Evolutionary conservation across 2,888 invertebrate species (phyloP).

Genomic region (Bombyx huttoni): DNA sequence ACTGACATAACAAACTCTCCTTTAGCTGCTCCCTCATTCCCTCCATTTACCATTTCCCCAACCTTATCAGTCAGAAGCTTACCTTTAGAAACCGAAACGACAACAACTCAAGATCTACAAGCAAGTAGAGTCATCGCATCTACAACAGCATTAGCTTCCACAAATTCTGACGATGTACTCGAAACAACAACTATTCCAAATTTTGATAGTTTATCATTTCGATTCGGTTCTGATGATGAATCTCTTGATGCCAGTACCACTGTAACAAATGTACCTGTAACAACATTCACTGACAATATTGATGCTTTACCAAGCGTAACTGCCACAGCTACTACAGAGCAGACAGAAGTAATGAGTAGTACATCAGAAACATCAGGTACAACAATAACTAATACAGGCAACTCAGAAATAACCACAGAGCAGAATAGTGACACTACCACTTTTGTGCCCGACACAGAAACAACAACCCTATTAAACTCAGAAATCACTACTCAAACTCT

Average conservation of each 20-base stretch:
- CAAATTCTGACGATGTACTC: not conserved
- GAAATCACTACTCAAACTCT: slow-evolving; percentile 21
- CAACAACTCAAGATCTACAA: slow-evolving; percentile 3
- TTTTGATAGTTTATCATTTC: slow-evolving; percentile 4
- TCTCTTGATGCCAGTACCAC: not conserved
- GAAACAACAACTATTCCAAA: slow-evolving; percentile 6
- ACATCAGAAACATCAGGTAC: slow-evolving; percentile 10
- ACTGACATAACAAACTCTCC: slow-evolving; percentile 17
- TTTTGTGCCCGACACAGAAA: slow-evolving; percentile 20
- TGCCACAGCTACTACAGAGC: slow-evolving; percentile 15
- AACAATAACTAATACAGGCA: slow-evolving; percentile 8
- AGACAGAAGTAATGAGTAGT: slow-evolving; percentile 11
- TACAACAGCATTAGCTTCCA: not conserved
- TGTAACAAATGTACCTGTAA: slow-evolving; percentile 1
- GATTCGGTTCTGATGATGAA: slow-evolving; percentile 8
- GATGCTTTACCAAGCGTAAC: slow-evolving; percentile 11
- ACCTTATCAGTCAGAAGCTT: slow-evolving; percentile 8
- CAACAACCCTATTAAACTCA: slow-evolving; percentile 18
- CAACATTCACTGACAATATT: slow-evolving; percentile 1
- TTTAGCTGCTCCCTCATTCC: slow-evolving; percentile 16
- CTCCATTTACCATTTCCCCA: slow-evolving; percentile 19
- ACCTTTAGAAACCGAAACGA: slow-evolving; percentile 5
- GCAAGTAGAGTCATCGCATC: not conserved
- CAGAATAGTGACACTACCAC: slow-evolving; percentile 20
- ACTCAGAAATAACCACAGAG: slow-evolving; percentile 19